These are phyloP conservation scores for Tribolium castaneum DNA, from an alignment of 1,140 invertebrate species.

Conservation along the genomic window DNA sequence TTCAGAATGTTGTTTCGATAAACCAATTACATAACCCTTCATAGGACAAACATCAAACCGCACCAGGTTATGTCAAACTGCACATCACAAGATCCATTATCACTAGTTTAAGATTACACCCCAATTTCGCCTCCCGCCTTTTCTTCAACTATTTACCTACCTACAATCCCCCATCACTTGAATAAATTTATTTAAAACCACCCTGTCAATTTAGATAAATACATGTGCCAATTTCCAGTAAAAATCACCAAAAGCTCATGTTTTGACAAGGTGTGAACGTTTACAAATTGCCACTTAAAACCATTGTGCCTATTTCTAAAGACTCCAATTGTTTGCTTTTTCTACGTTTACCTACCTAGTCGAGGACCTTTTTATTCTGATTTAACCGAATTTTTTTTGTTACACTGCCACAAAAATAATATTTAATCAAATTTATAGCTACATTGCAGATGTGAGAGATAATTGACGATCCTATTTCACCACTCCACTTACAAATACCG, in stretches of 20 bases:
- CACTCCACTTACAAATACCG: conserved; percentile 8
- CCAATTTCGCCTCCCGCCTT: conserved; percentile 1
- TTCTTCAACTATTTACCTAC: neutral
- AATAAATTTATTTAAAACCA: conserved; percentile 38
- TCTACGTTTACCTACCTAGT: neutral
- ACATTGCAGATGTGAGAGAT: conserved; percentile 25
- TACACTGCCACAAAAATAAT: neutral
- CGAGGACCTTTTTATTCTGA: conserved; percentile 1
- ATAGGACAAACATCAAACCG: conserved; percentile 54
- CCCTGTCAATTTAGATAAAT: conserved; percentile 50
- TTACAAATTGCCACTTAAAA: conserved; percentile 54
- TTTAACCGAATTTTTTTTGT: neutral
- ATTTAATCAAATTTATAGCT: conserved; percentile 24
- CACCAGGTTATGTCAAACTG: conserved; percentile 44
- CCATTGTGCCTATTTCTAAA: conserved; percentile 40
- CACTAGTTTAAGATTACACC: conserved; percentile 35
- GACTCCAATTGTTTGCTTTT: neutral
- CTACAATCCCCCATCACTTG: conserved; percentile 18
- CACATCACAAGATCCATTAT: conserved; percentile 44
- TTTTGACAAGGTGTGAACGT: conserved; percentile 52
- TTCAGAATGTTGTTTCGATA: conserved; percentile 55
- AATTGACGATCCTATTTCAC: conserved; percentile 18
- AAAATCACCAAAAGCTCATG: conserved; percentile 47
- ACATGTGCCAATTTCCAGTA: conserved; percentile 48
- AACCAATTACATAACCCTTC: conserved; percentile 57